phyloP scores from a whole-genome alignment of 2,113 vertebrate genomes.

The Neogale vison region DNA sequence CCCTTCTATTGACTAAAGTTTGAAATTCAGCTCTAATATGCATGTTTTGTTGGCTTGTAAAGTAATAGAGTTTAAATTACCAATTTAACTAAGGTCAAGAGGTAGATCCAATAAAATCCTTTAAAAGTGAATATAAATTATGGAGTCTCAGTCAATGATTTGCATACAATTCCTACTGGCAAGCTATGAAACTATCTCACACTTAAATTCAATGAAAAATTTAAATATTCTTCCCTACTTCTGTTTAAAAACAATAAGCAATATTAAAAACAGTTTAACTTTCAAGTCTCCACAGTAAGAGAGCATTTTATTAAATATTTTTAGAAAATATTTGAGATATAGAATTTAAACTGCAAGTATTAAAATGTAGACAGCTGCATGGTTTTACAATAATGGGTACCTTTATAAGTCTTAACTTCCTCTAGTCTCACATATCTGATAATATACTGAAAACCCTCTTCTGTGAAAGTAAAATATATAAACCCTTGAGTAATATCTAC shows the following conservation, averaged over 20 bases:
- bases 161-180: neutral
- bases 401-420: neutral
- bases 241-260: neutral
- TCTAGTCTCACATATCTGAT: neutral
- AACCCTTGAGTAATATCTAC: neutral
- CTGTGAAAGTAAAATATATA: neutral
- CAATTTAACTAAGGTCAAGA: slow-evolving; percentile 17
- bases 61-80: neutral
- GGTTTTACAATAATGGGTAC: neutral
- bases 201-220: neutral
- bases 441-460: neutral
- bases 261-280: neutral
- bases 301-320: neutral
- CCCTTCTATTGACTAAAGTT: neutral
- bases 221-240: neutral
- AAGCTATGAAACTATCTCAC: neutral
- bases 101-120: neutral
- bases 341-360: neutral
- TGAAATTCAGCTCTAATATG: neutral
- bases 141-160: neutral
- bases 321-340: neutral
- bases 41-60: neutral
- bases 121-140: slow-evolving; percentile 39
- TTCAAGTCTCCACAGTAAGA: neutral
- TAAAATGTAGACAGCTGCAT: neutral